These are phyloP conservation scores for Drosophila macrothrix DNA, from an alignment of 2,888 invertebrate genomes.

Conservation along the genomic window DNA sequence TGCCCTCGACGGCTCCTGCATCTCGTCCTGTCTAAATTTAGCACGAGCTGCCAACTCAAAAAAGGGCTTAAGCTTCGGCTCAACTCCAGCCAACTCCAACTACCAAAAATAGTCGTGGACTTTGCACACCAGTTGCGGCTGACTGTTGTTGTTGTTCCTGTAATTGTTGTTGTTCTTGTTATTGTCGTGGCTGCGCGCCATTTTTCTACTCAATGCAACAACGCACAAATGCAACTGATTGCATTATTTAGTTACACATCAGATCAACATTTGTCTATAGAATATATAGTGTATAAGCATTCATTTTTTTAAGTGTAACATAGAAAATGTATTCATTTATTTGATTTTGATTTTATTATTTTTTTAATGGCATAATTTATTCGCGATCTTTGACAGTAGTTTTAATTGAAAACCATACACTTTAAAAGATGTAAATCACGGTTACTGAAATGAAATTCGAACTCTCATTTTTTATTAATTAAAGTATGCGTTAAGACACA, in stretches of 20 bases:
- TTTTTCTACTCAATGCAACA: constrained; percentile 31
- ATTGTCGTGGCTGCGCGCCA: constrained; percentile 45
- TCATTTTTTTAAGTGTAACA: not conserved
- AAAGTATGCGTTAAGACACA: not conserved
- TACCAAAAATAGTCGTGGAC: constrained; percentile 61
- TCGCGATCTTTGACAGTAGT: not conserved
- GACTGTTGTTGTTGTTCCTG: constrained; percentile 7
- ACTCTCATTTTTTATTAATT: not conserved
- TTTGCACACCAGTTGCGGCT: constrained; percentile 44
- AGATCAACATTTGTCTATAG: not conserved
- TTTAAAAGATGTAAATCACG: not conserved
- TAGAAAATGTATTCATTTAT: not conserved
- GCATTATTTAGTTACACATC: not conserved
- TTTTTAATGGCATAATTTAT: not conserved
- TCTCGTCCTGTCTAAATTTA: constrained; percentile 62
- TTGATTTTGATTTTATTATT: not conserved
- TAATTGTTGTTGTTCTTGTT: not conserved
- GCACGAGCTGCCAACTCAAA: constrained; percentile 53
- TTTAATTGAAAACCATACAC: not conserved
- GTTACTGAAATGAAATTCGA: not conserved
- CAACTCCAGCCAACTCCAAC: constrained; percentile 21
- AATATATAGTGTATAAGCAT: not conserved
- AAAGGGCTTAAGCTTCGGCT: constrained; percentile 38
- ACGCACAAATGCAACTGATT: constrained; percentile 19
- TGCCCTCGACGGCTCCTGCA: constrained; percentile 24